Conservation (phyloP, 2,888 invertebrate species). For the Nomada goodeniana region DNA sequence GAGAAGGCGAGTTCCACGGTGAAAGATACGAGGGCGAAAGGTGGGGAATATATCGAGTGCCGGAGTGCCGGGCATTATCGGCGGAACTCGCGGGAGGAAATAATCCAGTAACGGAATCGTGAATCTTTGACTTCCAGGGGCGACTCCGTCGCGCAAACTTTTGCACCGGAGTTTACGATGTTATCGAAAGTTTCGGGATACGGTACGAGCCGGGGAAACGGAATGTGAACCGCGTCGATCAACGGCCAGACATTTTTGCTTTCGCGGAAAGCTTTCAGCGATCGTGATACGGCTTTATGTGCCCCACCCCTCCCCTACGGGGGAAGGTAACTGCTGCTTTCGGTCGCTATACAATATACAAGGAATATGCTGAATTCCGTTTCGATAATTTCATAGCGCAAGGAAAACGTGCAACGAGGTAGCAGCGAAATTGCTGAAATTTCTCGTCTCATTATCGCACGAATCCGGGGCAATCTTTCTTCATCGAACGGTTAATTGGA, state of each 20-base stretch:
- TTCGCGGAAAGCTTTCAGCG: conserved; percentile 1
- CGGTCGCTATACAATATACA: too few relatives aligned
- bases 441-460: too few relatives aligned
- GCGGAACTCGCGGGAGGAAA: conserved; percentile 61
- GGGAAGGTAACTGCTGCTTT: too few relatives aligned
- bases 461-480: too few relatives aligned
- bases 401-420: too few relatives aligned
- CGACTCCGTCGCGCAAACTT: conserved; percentile 63
- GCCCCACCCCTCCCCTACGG: too few relatives aligned
- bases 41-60: conserved; percentile 51
- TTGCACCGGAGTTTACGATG: conserved; percentile 64
- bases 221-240: conserved; percentile 66
- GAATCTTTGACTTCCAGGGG: conserved; percentile 62
- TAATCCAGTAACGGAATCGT: conserved; percentile 68
- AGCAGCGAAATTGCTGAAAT: too few relatives aligned
- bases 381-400: too few relatives aligned
- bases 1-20: neutral
- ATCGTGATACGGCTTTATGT: neutral
- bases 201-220: conserved; percentile 49
- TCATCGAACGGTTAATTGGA: too few relatives aligned
- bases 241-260: conserved; percentile 46
- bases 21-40: conserved; percentile 26
- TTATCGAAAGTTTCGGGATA: conserved; percentile 66
- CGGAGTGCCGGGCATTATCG: conserved; percentile 49
- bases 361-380: too few relatives aligned